Conservation (phyloP, 2,888 invertebrate genomes). For the Eupithecia exiguata region DNA sequence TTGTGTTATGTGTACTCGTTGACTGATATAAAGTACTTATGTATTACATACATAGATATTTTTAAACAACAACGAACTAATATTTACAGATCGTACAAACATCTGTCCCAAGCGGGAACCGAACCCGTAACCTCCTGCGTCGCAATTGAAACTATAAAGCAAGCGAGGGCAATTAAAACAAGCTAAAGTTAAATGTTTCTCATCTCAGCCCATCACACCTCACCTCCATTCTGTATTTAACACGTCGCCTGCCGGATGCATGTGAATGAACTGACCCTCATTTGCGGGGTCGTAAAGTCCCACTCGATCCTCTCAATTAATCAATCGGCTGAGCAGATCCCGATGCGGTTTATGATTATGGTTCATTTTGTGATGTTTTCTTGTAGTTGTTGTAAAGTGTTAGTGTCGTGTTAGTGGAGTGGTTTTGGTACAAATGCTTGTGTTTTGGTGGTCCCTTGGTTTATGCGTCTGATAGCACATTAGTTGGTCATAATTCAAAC, state of each 20-base stretch:
- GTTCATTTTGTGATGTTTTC: conserved; percentile 24
- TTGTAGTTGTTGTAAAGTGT: conserved; percentile 27
- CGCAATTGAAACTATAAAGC: not conserved
- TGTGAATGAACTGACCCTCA: conserved; percentile 24
- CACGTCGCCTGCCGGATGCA: conserved; percentile 1
- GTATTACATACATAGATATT: too few species aligned
- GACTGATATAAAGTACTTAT: too few species aligned
- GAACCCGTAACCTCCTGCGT: too few species aligned
- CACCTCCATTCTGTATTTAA: not conserved
- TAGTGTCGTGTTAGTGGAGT: not conserved
- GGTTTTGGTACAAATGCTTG: not conserved
- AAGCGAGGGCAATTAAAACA: not conserved
- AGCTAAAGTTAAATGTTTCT: not conserved
- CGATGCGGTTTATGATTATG: conserved; percentile 30
- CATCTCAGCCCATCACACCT: not conserved
- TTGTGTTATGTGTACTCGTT: too few species aligned
- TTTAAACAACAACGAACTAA: too few species aligned
- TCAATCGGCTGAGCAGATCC: conserved; percentile 28
- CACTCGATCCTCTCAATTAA: conserved; percentile 16
- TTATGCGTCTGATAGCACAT: conserved; percentile 4
- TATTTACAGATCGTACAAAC: too few species aligned
- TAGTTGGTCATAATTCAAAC: not conserved
- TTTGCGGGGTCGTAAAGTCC: conserved; percentile 21
- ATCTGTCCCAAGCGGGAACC: too few species aligned
- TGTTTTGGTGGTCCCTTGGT: not conserved